Evolutionary conservation across 2,113 vertebrate genomes (phyloP).

Genomic region (Opisthocomus hoazin): DNA sequence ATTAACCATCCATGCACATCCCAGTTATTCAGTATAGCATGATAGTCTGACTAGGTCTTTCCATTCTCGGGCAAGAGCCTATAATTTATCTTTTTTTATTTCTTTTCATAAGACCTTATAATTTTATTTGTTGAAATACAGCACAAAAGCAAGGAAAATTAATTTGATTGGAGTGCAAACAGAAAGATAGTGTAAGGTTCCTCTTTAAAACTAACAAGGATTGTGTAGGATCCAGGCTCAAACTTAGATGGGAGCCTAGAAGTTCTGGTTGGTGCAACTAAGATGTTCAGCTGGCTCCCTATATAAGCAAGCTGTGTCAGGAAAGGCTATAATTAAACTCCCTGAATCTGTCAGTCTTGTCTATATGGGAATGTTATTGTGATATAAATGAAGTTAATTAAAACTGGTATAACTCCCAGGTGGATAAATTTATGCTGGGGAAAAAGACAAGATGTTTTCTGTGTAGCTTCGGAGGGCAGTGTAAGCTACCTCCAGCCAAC

Average conservation of each 20-base stretch:
- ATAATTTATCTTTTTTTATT: neutral
- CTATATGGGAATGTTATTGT: neutral
- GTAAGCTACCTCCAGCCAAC: neutral
- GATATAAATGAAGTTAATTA: neutral
- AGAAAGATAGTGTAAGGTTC: neutral
- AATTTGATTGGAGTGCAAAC: neutral
- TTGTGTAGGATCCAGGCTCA: neutral
- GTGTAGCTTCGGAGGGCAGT: neutral
- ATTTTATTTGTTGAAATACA: neutral
- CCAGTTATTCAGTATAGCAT: neutral
- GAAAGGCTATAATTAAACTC: slow-evolving; percentile 26
- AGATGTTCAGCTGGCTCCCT: neutral
- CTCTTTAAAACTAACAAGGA: neutral
- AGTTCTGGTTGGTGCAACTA: neutral
- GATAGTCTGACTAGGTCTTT: neutral
- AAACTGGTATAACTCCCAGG: neutral
- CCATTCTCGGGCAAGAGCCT: neutral
- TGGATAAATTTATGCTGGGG: neutral
- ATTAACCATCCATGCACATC: neutral
- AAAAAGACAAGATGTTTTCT: neutral
- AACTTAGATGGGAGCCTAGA: neutral
- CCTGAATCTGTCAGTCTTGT: neutral
- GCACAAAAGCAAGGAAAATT: neutral
- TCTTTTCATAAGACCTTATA: neutral
- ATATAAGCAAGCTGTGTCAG: neutral